Base-by-base conservation (phyloP, 1,140 invertebrate species). In the Plutomurus gul region DNA sequence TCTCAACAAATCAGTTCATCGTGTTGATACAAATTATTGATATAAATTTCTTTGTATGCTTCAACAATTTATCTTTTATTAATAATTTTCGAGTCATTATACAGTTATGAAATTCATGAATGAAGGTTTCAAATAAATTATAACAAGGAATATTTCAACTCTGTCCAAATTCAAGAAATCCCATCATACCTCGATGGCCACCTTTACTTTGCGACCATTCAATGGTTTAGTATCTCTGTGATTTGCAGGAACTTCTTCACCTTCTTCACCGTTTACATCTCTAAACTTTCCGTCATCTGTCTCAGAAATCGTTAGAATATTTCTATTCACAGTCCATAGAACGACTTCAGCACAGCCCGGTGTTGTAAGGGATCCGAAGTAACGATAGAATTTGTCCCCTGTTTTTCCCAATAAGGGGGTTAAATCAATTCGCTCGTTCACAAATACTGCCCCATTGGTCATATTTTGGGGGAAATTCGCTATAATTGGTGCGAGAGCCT, bases 361-460 rank as follows among this genome's bases (percentile, higher is more conserved):
- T 4, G 47, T 51, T 4, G 89, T 90, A 16, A 90, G 83, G 1
- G 88, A 89, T 0, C 89, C 89, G 36, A 86, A 78, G 84, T 90
- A 90, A 1, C 87, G 84, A 82, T 85, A 89, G 82, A 86, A 86
- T 0, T 85, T 87, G 1, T 43, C 36, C 20, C 56, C 27, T 1
- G 7, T 0, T 37, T 10, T 25, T 10, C 27, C 30, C 25, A 75
- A 36, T 30, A 65, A 30, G 18, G 8, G n/a, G 1, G 18, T 18
- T 20, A 47, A 56, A 22, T 76, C 18, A 10, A 47, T 22, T 6
- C 25, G 16, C n/a, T 39, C 6, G 7, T 56, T 36, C n/a, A 76
- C 46, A 5, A 0, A 7, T 11, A 13, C 39, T 0, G 7, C 20
- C 1, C 2, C 3, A 7, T 20, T 16, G 16, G 11, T 4, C 10